A percentile compares a stretch with the other conserved stretches of the same genome.
phyloP scores from a whole-genome alignment of 2,888 invertebrate species.

The Agonum fuliginosum region DNA sequence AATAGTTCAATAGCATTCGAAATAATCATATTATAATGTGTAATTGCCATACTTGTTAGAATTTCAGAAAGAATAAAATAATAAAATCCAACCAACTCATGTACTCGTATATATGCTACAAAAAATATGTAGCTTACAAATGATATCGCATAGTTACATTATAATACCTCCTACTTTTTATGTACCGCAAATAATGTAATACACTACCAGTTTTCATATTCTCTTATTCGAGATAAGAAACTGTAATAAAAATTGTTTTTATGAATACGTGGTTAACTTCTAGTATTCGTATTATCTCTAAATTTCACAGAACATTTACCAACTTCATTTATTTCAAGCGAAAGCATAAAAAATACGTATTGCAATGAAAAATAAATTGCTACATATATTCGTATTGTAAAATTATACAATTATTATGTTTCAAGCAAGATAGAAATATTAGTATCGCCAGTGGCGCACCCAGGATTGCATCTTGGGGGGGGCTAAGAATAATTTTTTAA shows the following conservation, averaged over 20 bases:
- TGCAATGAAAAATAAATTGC: background rate
- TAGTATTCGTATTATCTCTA: background rate
- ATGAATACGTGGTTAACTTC: background rate
- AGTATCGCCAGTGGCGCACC: too few relatives aligned
- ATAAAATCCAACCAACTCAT: too few relatives aligned
- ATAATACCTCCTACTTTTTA: background rate
- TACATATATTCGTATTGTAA: background rate
- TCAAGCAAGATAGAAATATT: background rate
- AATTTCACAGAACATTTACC: slow-evolving; percentile 17
- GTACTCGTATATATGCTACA: too few relatives aligned
- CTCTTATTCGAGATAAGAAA: background rate
- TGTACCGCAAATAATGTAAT: background rate
- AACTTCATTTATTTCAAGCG: slow-evolving; percentile 5
- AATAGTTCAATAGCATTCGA: too few relatives aligned
- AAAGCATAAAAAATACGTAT: slow-evolving; percentile 7
- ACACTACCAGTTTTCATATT: background rate
- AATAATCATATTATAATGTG: too few relatives aligned
- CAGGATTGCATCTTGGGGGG: too few relatives aligned
- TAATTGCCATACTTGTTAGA: too few relatives aligned
- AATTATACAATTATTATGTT: background rate
- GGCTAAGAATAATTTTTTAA: too few relatives aligned
- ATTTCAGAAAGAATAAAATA: too few relatives aligned
- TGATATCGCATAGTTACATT: too few relatives aligned
- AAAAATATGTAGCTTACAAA: too few relatives aligned
- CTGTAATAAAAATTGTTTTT: background rate